Evolutionary conservation across 2,113 vertebrate genomes (phyloP).

Genomic region (Toxostoma redivivum): DNA sequence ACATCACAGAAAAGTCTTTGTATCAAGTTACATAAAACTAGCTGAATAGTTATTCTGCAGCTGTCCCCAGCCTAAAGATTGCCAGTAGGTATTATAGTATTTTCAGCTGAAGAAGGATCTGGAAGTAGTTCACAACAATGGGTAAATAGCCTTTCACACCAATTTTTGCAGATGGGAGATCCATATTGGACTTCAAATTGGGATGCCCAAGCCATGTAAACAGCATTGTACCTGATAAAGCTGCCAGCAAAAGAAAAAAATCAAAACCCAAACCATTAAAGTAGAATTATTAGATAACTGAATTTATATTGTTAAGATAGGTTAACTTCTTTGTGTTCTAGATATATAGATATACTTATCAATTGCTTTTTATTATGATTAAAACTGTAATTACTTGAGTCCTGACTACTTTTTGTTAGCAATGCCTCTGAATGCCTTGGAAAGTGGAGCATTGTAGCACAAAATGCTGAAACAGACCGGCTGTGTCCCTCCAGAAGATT

Average conservation of each 20-base stretch:
- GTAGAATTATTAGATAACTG: neutral
- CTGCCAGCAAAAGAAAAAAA: neutral
- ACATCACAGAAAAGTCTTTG: neutral
- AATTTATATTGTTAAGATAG: neutral
- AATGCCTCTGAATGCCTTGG: neutral
- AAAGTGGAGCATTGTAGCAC: neutral
- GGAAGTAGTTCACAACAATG: neutral
- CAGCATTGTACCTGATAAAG: neutral
- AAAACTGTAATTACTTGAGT: neutral
- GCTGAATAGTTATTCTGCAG: neutral
- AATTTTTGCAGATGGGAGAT: neutral
- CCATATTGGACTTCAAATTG: neutral
- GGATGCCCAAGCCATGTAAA: neutral
- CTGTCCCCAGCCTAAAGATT: neutral
- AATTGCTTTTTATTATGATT: neutral
- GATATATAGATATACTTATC: neutral
- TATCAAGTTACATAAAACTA: neutral
- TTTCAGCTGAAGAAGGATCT: neutral
- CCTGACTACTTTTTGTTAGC: neutral
- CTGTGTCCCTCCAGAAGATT: neutral
- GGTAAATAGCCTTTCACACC: neutral
- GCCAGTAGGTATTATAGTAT: neutral
- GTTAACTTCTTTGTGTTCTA: neutral
- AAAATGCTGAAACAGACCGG: neutral
- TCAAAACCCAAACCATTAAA: fast-evolving